Evolutionary conservation across 2,113 vertebrate species (phyloP), one percentile per base, ranked within the genome.

Genomic region (Fulmarus glacialis): DNA sequence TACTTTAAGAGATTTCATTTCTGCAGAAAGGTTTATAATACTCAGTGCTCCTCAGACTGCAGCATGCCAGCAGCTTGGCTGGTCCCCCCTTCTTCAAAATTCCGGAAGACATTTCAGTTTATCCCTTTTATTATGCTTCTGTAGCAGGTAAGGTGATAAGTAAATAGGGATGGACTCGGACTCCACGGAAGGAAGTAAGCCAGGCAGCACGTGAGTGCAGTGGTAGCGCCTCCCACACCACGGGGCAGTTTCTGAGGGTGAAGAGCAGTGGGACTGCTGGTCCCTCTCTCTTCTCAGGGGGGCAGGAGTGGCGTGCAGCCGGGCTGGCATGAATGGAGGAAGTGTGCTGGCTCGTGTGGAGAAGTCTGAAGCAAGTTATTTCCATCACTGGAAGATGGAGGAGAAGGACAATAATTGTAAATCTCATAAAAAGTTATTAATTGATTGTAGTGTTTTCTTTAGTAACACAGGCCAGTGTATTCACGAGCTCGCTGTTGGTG

Each of bases 181-280:
- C 12, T 48, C 11, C 32, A 23, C 12, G 26, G 40, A 68, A 53
- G 8, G 8, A 45, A 74, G 24, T 3, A 40, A 52, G 19, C 10
- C 26, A 42, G 27, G 29, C 16, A 34, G 15, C 17, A 24, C 0
- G 4, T 20, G 22, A 30, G 27, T 16, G 32, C 68, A 12, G 12
- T 11, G 4, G 52, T 48, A 70, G 14, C 3, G 2, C 22, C 42
- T 20, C 14, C 20, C 0, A 1, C 32, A 26, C 8, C 21, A 3
- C 8, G 24, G 16, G 15, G 13, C 15, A 50, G 15, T 55, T 48
- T 64, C 40, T 64, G 40, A 38, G 38, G 30, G 2, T 73, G 48
- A 63, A 26, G 7, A 47, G 32, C 17, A 30, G 17, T 12, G 24
- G 45, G 5, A 40, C 18, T 36, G 21, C 29, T 87, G 72, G n/a